These are phyloP conservation scores for Erannis defoliaria DNA, from an alignment of 2,888 invertebrate genomes.

Conservation along the genomic window DNA sequence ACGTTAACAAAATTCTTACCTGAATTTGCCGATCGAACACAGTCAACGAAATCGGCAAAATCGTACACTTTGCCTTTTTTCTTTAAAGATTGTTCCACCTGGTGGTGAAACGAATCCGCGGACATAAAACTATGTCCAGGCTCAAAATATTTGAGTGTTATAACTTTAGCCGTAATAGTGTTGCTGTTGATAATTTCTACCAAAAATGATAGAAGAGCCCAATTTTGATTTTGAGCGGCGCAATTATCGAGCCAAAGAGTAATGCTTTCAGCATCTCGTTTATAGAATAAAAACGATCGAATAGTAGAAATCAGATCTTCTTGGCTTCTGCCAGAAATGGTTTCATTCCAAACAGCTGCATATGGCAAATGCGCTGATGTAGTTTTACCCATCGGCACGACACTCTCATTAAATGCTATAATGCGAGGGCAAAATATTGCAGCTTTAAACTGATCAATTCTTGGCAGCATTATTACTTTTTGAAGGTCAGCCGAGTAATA, in stretches of 20 bases:
- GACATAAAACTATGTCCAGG: background rate
- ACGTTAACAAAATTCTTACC: background rate
- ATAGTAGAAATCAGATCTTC: background rate
- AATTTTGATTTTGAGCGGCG: background rate
- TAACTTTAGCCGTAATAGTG: background rate
- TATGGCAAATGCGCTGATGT: background rate
- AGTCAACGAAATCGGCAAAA: too few species aligned
- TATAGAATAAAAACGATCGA: background rate
- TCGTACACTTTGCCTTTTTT: too few species aligned
- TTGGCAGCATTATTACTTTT: slow-evolving; percentile 24
- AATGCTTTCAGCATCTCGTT: background rate
- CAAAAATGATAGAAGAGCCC: background rate
- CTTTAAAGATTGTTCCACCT: too few species aligned
- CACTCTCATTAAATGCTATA: slow-evolving; percentile 29
- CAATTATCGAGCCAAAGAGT: background rate
- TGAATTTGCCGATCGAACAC: too few species aligned
- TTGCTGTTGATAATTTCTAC: background rate
- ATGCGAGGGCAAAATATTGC: slow-evolving; percentile 27
- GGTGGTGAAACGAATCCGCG: background rate
- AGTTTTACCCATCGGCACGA: background rate
- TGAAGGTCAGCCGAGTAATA: slow-evolving; percentile 7
- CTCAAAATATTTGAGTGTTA: background rate
- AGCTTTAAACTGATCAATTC: slow-evolving; percentile 23
- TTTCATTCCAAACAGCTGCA: background rate
- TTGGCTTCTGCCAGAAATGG: background rate